phyloP scores from a whole-genome alignment of 2,888 invertebrate species.

The Asteroscopus sphinx region DNA sequence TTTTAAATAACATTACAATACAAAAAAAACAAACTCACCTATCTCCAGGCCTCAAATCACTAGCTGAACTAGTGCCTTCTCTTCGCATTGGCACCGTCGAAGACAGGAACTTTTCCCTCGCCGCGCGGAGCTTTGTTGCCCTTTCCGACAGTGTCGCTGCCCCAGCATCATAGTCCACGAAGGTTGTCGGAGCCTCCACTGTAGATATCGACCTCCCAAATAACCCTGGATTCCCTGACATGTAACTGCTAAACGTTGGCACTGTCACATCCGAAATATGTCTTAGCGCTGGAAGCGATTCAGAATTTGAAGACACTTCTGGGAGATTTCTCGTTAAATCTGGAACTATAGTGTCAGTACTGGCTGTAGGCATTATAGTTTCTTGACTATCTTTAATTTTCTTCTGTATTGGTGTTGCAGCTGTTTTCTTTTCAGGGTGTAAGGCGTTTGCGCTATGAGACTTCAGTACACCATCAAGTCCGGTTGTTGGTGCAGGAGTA shows the following conservation, averaged over 20 bases:
- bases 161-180: constrained; percentile 64
- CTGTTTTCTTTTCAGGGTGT: constrained; percentile 72
- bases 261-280: constrained; percentile 77
- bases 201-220: constrained; percentile 79
- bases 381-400: constrained; percentile 77
- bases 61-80: constrained; percentile 84
- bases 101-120: constrained; percentile 93
- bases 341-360: constrained; percentile 82
- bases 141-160: constrained; percentile 81
- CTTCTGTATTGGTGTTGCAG: constrained; percentile 50
- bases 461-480: constrained; percentile 80
- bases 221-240: constrained; percentile 70
- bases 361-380: constrained; percentile 72
- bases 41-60: constrained; percentile 82
- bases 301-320: constrained; percentile 54
- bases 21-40: constrained; percentile 72
- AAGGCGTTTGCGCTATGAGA: constrained; percentile 85
- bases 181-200: constrained; percentile 64
- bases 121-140: constrained; percentile 91
- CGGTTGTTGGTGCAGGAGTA: constrained; percentile 65
- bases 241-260: constrained; percentile 74
- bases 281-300: constrained; percentile 68
- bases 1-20: no score
- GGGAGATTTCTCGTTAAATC: constrained; percentile 65
- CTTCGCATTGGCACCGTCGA: constrained; percentile 82